phyloP scores from a whole-genome alignment of 2,113 vertebrate genomes.

The Patagioenas fasciata region DNA sequence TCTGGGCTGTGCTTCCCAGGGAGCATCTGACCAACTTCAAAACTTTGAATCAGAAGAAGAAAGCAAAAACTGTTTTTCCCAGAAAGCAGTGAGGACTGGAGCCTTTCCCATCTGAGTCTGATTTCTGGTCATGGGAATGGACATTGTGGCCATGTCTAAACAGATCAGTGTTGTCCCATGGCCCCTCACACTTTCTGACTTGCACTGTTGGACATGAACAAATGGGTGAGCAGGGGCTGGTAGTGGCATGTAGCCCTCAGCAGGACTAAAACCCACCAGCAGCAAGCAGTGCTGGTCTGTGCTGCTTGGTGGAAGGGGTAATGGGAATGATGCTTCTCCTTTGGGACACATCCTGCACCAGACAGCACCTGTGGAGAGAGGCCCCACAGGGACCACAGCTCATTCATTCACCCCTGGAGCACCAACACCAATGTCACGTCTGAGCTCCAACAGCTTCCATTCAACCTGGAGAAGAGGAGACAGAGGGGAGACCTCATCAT shows the following conservation, averaged over 20 bases:
- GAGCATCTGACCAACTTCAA: background rate
- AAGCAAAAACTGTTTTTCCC: background rate
- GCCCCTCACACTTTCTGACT: background rate
- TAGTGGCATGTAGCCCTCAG: background rate
- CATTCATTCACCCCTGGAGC: background rate
- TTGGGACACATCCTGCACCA: background rate
- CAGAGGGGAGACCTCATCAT: too few relatives aligned
- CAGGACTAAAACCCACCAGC: background rate
- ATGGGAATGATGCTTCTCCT: background rate
- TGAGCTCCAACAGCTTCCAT: accelerated
- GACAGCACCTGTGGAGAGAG: background rate
- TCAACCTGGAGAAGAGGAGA: too few relatives aligned
- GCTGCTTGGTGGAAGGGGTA: background rate
- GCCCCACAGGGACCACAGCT: background rate
- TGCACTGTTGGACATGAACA: background rate
- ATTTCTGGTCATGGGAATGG: background rate
- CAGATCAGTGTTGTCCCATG: background rate
- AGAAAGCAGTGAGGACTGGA: background rate
- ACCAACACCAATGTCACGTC: background rate
- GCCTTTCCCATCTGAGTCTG: background rate
- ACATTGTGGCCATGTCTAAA: background rate
- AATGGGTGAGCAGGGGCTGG: background rate
- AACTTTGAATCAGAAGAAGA: background rate
- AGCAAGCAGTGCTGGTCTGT: accelerated
- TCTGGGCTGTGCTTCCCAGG: background rate